These are phyloP conservation scores for Eledona agricola DNA, from an alignment of 2,888 invertebrate genomes.

Conservation along the genomic window DNA sequence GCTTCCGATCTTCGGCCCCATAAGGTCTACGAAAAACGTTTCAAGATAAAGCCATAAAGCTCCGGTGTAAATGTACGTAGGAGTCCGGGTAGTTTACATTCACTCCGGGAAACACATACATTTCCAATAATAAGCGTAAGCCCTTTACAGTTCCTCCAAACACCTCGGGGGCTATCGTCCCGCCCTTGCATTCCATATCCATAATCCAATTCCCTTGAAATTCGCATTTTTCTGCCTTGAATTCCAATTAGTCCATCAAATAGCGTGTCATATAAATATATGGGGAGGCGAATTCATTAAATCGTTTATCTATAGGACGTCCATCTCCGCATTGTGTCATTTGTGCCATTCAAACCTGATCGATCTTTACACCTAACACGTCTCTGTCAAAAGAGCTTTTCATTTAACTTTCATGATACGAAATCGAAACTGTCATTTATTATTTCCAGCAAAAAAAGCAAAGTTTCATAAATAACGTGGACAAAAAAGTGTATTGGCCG, in stretches of 20 bases:
- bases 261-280: background rate
- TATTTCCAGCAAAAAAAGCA: too few species aligned
- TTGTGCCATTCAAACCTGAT: slow-evolving; percentile 17
- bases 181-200: slow-evolving; percentile 40
- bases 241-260: slow-evolving; percentile 11
- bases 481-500: too few species aligned
- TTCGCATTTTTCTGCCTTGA: background rate
- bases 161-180: slow-evolving; percentile 44
- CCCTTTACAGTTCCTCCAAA: slow-evolving; percentile 33
- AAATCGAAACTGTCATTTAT: too few species aligned
- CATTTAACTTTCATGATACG: too few species aligned
- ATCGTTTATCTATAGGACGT: slow-evolving; percentile 15
- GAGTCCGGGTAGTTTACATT: slow-evolving; percentile 31
- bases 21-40: slow-evolving; percentile 20
- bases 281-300: slow-evolving; percentile 15
- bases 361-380: slow-evolving; percentile 24
- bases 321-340: slow-evolving; percentile 15
- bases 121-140: slow-evolving; percentile 37
- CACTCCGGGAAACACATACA: slow-evolving; percentile 35
- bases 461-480: too few species aligned
- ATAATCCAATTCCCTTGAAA: slow-evolving; percentile 39
- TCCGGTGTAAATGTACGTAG: slow-evolving; percentile 21
- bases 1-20: too few species aligned
- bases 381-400: too few species aligned
- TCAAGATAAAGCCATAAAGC: slow-evolving; percentile 24